Conservation (phyloP, 2,113 vertebrate species). For the Prietella phreatophila region DNA sequence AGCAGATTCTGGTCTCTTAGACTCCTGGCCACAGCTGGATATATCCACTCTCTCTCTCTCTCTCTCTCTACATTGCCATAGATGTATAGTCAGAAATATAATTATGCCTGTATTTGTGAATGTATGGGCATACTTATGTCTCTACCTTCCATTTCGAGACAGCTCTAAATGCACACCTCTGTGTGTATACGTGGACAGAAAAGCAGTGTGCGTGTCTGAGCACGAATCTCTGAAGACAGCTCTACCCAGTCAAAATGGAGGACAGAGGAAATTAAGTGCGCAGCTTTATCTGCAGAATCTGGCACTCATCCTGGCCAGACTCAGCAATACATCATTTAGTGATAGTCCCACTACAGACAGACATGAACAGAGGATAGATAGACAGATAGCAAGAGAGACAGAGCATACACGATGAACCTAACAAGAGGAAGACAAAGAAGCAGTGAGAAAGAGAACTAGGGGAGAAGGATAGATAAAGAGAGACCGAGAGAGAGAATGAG, state of each 20-base stretch:
- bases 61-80: constrained; percentile 14
- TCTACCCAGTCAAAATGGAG: constrained; percentile 79
- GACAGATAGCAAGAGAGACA: constrained; percentile 27
- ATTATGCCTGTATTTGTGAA: not conserved
- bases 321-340: constrained; percentile 70
- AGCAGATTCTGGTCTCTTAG: not conserved
- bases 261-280: constrained; percentile 68
- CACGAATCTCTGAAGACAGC: constrained; percentile 64
- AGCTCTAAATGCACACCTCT: not conserved
- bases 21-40: not conserved
- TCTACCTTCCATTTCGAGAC: constrained; percentile 10
- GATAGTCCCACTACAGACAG: constrained; percentile 40
- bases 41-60: constrained; percentile 20
- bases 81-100: constrained; percentile 31
- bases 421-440: constrained; percentile 35
- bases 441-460: constrained; percentile 15
- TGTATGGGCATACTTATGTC: constrained; percentile 28
- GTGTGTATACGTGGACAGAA: constrained; percentile 44
- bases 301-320: constrained; percentile 62
- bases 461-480: constrained; percentile 9
- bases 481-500: constrained; percentile 5
- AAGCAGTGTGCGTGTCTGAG: constrained; percentile 47
- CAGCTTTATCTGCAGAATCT: constrained; percentile 46
- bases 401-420: constrained; percentile 7
- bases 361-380: constrained; percentile 51